phyloP scores from a whole-genome alignment of 2,797 vertebrate genomes.

The Iguana delicatissima region DNA sequence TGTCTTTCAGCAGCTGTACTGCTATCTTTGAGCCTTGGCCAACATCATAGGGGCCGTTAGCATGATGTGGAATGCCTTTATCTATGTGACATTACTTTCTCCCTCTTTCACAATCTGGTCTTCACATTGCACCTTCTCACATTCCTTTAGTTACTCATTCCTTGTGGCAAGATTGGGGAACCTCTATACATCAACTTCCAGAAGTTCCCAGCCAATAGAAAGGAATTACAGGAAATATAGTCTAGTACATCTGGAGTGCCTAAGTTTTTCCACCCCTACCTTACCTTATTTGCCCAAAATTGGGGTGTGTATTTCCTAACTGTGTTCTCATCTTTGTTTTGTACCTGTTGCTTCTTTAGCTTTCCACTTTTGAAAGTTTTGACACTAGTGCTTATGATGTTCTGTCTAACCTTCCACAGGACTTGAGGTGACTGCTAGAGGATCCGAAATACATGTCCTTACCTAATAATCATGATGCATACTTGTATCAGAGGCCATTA shows the following conservation, averaged over 20 bases:
- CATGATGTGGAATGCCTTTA: neutral
- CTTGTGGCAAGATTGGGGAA: neutral
- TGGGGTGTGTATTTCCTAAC: neutral
- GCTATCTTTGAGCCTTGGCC: neutral
- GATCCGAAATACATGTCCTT: neutral
- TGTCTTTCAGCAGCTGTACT: neutral
- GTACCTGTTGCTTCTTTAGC: neutral
- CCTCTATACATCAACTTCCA: neutral
- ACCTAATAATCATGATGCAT: neutral
- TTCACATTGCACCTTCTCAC: neutral
- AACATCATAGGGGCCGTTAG: neutral
- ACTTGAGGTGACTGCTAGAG: neutral
- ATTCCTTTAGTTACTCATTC: neutral
- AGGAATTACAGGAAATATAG: neutral
- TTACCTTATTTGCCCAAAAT: neutral
- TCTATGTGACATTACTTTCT: neutral
- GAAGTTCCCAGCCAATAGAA: neutral
- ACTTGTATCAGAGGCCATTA: neutral
- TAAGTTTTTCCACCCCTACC: neutral
- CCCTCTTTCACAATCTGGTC: too few relatives aligned
- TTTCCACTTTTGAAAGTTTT: neutral
- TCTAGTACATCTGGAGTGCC: neutral
- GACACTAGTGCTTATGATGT: neutral
- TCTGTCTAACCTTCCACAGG: neutral
- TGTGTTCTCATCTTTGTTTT: neutral